Evolutionary conservation across 37 sponge, comb jelly and placozoan species (phyloP).

Genomic region (Cliona cf. orientalis): DNA sequence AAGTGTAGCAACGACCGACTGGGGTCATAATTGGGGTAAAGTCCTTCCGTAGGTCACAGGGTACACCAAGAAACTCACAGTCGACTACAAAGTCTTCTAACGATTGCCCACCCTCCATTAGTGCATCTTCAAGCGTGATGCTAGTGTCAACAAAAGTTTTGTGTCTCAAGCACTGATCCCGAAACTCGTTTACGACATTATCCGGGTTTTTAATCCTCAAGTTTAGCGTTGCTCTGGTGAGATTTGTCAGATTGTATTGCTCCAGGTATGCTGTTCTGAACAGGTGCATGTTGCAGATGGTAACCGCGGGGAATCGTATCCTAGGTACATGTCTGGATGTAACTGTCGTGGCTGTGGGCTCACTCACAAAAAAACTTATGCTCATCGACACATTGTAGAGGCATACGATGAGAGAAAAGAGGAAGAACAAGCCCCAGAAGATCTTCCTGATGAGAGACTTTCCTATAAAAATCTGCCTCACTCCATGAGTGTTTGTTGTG

Average conservation of each 20-base stretch:
- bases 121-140: neutral
- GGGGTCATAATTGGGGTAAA: conserved; percentile 9
- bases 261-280: conserved; percentile 13
- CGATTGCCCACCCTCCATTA: neutral
- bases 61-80: conserved; percentile 14
- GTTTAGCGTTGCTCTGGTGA: neutral
- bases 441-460: conserved; percentile 40
- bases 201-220: neutral
- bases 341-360: conserved; percentile 34
- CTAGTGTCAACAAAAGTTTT: neutral
- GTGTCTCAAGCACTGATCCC: neutral
- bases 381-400: conserved; percentile 15
- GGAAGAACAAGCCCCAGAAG: conserved; percentile 49
- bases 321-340: neutral
- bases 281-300: conserved; percentile 45
- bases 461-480: conserved; percentile 40
- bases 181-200: neutral
- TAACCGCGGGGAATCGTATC: conserved; percentile 41
- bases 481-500: conserved; percentile 53
- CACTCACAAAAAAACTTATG: neutral
- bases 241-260: conserved; percentile 16
- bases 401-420: neutral
- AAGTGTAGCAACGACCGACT: conserved; percentile 30
- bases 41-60: neutral
- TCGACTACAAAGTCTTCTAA: conserved; percentile 8